These are phyloP conservation scores for Hipposideros larvatus DNA, from an alignment of 2,797 vertebrate genomes.

Conservation along the genomic window DNA sequence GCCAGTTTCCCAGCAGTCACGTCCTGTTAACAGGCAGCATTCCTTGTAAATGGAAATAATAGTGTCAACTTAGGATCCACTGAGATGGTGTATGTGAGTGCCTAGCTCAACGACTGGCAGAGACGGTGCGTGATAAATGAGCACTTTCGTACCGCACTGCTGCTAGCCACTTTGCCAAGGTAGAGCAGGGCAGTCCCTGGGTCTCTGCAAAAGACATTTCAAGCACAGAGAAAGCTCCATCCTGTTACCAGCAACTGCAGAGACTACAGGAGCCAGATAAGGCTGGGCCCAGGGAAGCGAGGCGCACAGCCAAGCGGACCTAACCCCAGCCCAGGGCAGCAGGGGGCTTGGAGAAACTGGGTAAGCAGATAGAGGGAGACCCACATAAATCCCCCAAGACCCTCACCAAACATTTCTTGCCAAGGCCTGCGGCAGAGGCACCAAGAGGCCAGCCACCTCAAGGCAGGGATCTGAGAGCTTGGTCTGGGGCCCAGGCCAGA, in stretches of 20 bases:
- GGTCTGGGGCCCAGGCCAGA: slow-evolving; percentile 80
- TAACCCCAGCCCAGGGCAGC: background rate
- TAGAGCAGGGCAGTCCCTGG: background rate
- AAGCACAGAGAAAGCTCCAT: background rate
- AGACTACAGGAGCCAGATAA: background rate
- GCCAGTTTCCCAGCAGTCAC: background rate
- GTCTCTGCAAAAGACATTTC: background rate
- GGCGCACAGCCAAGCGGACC: background rate
- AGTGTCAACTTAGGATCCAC: background rate
- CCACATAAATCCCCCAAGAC: background rate
- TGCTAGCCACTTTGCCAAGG: background rate
- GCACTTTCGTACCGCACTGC: background rate
- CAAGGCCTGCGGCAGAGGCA: slow-evolving; percentile 38
- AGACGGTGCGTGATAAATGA: slow-evolving; percentile 34
- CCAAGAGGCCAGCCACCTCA: slow-evolving; percentile 63
- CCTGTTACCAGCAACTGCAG: background rate
- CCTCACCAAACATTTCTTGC: slow-evolving; percentile 1
- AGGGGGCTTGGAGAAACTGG: background rate
- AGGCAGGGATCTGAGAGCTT: slow-evolving; percentile 71
- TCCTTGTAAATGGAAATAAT: background rate
- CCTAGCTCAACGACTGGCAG: slow-evolving; percentile 27
- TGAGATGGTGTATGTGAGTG: background rate
- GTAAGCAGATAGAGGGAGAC: background rate
- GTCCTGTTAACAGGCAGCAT: background rate
- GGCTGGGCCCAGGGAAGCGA: background rate